phyloP scores from a whole-genome alignment of 2,888 invertebrate species.

The Ernsta delagoae region DNA sequence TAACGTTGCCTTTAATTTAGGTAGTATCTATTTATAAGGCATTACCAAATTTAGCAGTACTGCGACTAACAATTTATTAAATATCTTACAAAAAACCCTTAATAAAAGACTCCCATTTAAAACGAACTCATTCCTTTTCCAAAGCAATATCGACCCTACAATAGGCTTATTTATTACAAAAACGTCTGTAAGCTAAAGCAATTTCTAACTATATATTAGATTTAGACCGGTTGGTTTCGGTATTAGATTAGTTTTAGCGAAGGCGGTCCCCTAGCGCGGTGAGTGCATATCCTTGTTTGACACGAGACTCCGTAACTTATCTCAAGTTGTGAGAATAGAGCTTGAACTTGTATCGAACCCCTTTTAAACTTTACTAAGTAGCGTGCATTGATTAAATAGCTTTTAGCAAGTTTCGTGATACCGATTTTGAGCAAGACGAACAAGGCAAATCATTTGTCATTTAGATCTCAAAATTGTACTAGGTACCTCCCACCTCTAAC shows the following conservation, averaged over 20 bases:
- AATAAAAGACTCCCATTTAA: no score
- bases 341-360: conserved; percentile 54
- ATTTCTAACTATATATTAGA: conserved; percentile 40
- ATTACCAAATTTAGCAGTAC: no score
- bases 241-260: conserved; percentile 71
- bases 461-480: no score
- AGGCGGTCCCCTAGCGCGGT: conserved; percentile 48
- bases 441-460: no score
- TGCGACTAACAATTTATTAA: no score
- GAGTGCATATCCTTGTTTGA: conserved; percentile 82
- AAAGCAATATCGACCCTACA: not conserved
- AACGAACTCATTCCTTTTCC: not conserved
- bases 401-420: conserved; percentile 14
- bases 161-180: not conserved
- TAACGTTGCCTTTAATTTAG: no score
- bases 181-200: conserved; percentile 18
- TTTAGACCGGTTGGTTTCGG: conserved; percentile 53
- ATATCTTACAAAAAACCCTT: no score
- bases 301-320: conserved; percentile 74
- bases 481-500: no score
- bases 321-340: conserved; percentile 57
- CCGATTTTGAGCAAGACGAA: not conserved
- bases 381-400: conserved; percentile 36
- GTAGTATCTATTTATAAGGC: no score
- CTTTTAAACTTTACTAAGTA: conserved; percentile 42